These are phyloP conservation scores for Drosophila biarmipes DNA, from an alignment of 1,140 invertebrate species.

Conservation along the genomic window DNA sequence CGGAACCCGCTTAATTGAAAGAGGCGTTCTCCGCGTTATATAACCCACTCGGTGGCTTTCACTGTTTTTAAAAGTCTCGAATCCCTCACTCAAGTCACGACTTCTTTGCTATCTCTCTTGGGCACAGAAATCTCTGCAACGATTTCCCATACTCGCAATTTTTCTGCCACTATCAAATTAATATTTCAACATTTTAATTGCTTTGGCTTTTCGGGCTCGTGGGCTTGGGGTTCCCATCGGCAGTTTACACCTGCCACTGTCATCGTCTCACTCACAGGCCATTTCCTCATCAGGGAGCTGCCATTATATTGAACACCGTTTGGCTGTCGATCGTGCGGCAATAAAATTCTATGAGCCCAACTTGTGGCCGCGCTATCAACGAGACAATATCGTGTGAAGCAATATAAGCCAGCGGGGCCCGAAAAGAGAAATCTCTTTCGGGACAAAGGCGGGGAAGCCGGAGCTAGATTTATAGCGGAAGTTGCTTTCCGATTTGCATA, in stretches of 20 bases:
- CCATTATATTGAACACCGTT: conserved; percentile 78
- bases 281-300: conserved; percentile 47
- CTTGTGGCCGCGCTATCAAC: conserved; percentile 63
- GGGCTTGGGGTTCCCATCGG: conserved; percentile 19
- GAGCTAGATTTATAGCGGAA: conserved; percentile 49
- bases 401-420: conserved; percentile 32
- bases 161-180: conserved; percentile 38
- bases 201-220: conserved; percentile 1
- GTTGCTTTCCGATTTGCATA: conserved; percentile 47
- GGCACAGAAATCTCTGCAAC: conserved; percentile 25
- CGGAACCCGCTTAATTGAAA: conserved; percentile 51
- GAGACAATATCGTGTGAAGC: conserved; percentile 76
- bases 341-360: conserved; percentile 76
- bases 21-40: conserved; percentile 39
- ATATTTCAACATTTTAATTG: conserved; percentile 64
- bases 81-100: conserved; percentile 49
- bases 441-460: conserved; percentile 4
- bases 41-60: conserved; percentile 26
- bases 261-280: conserved; percentile 17
- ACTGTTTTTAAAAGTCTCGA: conserved; percentile 15
- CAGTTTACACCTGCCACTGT: conserved; percentile 59
- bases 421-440: conserved; percentile 10
- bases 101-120: conserved; percentile 39
- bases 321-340: conserved; percentile 70
- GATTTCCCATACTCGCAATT: conserved; percentile 47